Percentiles rank a stretch among this genome's conserved stretches.
phyloP scores from a whole-genome alignment of 2,113 vertebrate species.

The Dipodomys merriami region DNA sequence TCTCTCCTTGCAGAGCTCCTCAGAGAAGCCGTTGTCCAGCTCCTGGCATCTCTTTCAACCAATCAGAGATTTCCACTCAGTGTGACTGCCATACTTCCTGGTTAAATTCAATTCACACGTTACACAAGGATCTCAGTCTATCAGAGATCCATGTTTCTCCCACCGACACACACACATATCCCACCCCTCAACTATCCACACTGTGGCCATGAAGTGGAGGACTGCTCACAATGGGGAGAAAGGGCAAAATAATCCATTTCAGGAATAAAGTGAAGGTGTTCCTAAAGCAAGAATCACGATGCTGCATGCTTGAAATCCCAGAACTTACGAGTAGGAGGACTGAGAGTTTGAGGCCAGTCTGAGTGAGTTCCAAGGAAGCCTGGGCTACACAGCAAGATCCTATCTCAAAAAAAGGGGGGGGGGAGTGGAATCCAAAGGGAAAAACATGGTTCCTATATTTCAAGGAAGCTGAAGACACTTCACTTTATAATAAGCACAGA shows the following conservation, averaged over 20 bases:
- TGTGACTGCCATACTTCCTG: rapidly evolving
- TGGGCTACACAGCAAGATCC: too few relatives aligned
- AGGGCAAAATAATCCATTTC: neutral
- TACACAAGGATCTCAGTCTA: neutral
- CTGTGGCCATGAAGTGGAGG: neutral
- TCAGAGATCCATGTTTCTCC: neutral
- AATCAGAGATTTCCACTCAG: neutral
- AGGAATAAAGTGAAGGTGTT: neutral
- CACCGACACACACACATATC: too few relatives aligned
- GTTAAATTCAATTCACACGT: neutral
- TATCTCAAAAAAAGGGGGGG: too few relatives aligned
- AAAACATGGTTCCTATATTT: neutral
- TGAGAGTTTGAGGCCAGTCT: too few relatives aligned
- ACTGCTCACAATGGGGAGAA: neutral
- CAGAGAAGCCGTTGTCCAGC: neutral
- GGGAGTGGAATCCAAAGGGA: too few relatives aligned
- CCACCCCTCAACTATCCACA: neutral
- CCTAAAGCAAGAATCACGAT: neutral
- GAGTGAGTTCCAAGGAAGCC: too few relatives aligned
- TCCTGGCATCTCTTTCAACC: neutral
- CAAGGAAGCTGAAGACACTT: neutral
- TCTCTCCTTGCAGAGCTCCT: neutral
- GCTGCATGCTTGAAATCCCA: too few relatives aligned
- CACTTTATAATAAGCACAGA: neutral
- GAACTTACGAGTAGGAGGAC: too few relatives aligned